phyloP scores from a whole-genome alignment of 2,113 vertebrate genomes.

The Ia io region DNA sequence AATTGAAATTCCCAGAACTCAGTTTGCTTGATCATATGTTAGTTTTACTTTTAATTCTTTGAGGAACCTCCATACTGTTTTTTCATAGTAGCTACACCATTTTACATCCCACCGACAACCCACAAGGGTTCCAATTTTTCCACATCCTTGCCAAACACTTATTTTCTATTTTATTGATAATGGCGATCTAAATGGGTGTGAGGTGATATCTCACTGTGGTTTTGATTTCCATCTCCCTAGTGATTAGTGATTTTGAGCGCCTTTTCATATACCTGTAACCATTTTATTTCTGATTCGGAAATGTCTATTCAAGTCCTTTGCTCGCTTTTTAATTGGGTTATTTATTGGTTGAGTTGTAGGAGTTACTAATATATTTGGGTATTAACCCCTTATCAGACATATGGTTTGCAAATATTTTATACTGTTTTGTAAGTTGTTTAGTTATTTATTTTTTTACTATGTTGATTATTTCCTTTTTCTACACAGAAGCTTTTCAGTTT shows the following conservation, averaged over 20 bases:
- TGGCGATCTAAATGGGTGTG: background rate
- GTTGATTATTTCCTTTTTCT: background rate
- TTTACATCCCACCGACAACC: background rate
- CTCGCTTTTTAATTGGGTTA: background rate
- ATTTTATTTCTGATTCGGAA: background rate
- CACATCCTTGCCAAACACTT: background rate
- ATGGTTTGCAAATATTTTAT: background rate
- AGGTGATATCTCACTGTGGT: background rate
- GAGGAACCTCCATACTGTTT: background rate
- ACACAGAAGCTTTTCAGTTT: background rate
- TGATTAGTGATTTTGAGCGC: background rate
- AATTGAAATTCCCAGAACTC: conserved; percentile 75
- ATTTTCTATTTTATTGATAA: background rate
- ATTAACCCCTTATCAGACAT: background rate
- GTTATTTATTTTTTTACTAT: background rate
- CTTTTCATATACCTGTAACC: background rate
- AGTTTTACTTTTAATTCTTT: background rate
- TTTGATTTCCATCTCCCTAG: background rate
- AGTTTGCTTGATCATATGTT: background rate
- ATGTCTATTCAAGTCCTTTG: background rate
- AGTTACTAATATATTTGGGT: background rate
- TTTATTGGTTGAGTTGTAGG: background rate
- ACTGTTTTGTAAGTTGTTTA: background rate
- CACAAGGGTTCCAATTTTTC: background rate
- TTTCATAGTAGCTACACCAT: background rate